phyloP scores from a whole-genome alignment of 2,888 invertebrate species.

The Leptinotarsa haldemani region DNA sequence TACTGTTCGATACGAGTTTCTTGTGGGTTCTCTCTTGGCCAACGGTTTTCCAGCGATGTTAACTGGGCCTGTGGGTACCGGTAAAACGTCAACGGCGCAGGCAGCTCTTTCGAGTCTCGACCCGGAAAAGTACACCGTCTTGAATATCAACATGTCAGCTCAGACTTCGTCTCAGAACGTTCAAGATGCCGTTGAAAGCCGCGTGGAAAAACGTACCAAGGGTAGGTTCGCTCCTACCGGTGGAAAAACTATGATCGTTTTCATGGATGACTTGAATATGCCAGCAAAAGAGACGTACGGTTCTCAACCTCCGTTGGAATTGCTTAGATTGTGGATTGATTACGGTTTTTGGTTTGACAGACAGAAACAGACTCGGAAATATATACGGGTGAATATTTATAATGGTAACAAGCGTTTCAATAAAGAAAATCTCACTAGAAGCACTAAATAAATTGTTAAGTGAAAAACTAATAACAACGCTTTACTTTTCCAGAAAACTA shows the following conservation, averaged over 20 bases:
- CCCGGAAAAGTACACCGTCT: slow-evolving; percentile 70
- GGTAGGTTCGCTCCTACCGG: slow-evolving; percentile 84
- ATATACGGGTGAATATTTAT: slow-evolving; percentile 72
- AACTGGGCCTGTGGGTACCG: slow-evolving; percentile 89
- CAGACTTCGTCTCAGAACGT: slow-evolving; percentile 87
- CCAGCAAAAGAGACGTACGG: slow-evolving; percentile 90
- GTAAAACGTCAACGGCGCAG: slow-evolving; percentile 84
- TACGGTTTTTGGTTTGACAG: slow-evolving; percentile 93
- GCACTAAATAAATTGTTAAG: too few species aligned
- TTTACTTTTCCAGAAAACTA: too few species aligned
- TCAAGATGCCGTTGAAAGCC: slow-evolving; percentile 65
- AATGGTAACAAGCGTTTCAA: not conserved
- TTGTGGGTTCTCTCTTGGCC: too few species aligned
- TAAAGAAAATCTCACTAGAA: not conserved
- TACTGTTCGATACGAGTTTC: too few species aligned
- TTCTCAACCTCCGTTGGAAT: slow-evolving; percentile 88
- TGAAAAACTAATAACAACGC: too few species aligned
- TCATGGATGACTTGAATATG: slow-evolving; percentile 95
- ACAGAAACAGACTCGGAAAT: slow-evolving; percentile 80
- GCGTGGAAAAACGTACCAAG: slow-evolving; percentile 90
- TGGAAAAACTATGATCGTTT: slow-evolving; percentile 85
- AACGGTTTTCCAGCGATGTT: slow-evolving; percentile 80
- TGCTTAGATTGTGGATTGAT: slow-evolving; percentile 87
- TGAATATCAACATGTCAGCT: slow-evolving; percentile 89
- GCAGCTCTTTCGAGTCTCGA: slow-evolving; percentile 75